Evolutionary conservation across 2,797 vertebrate genomes (phyloP).

Genomic region (Labroides dimidiatus): DNA sequence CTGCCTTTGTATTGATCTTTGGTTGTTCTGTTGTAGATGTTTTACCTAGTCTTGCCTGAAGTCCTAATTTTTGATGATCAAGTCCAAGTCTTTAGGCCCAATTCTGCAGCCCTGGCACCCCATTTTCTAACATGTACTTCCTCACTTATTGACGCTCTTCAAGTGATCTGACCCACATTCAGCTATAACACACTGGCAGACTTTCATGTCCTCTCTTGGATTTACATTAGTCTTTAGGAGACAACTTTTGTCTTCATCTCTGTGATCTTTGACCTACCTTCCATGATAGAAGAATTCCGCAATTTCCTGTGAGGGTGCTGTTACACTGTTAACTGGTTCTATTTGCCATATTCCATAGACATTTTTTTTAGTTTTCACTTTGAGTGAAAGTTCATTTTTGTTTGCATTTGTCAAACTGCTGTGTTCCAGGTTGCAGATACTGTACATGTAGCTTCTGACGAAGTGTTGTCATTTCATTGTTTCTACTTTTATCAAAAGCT

Average conservation of each 20-base stretch:
- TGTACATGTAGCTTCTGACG: background rate
- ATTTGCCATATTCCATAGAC: background rate
- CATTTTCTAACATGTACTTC: constrained; percentile 42
- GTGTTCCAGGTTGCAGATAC: background rate
- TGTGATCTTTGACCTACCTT: constrained; percentile 16
- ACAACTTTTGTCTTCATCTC: constrained; percentile 35
- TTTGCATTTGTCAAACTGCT: background rate
- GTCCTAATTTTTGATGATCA: background rate
- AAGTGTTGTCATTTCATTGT: too few relatives aligned
- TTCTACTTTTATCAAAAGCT: background rate
- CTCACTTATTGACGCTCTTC: constrained; percentile 24
- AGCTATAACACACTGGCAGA: constrained; percentile 49
- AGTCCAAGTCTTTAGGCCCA: background rate
- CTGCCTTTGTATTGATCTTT: background rate
- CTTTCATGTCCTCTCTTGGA: constrained; percentile 20
- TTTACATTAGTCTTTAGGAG: constrained; percentile 45
- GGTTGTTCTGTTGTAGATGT: background rate
- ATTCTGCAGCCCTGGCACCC: constrained; percentile 1
- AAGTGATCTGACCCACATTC: constrained; percentile 51
- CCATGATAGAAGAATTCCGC: constrained; percentile 14
- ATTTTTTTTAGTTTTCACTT: too few relatives aligned
- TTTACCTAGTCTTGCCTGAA: background rate
- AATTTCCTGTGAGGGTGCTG: constrained; percentile 17
- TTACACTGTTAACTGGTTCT: background rate
- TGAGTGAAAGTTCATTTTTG: too few relatives aligned